Base-by-base conservation (phyloP, 2,888 invertebrate species). In the Chrysolina haemoptera region DNA sequence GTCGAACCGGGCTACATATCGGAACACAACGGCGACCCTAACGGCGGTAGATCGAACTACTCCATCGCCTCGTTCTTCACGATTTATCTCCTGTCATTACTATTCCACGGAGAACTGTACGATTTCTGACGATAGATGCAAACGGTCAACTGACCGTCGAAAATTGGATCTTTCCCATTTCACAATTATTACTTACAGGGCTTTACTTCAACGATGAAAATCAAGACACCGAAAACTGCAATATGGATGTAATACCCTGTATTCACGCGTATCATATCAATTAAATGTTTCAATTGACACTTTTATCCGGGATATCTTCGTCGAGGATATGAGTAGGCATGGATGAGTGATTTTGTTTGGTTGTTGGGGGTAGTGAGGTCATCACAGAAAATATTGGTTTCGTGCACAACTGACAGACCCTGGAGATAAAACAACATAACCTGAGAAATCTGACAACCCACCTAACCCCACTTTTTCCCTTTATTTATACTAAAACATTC, bases 1-100 rank as follows among this genome's bases (percentile, higher is more conserved):
- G 93, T 96, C 12, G 93, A 96, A 83, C 91, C 92, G 0, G 94
- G 94, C 10, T 88, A 87, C 79, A 87, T 86, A 73, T 86, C 87
- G 0, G 84, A 84, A 65, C 86, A 84, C 68, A 87, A 86, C 75
- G 83, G 84, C 27, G 83, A 80, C 41, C 20, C 62, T 11, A 68
- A 59, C 48, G 53, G 35, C 43, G 48, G 14, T 10, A 43, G 20
- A 8, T 27, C 43, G 16, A 62, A 72, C 55, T 27, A 43, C 50
- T 12, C 48, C 11, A 14, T 18, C 9, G 4, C 50, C 12, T 67
- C 41, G 20, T 40, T 53, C 18, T n/a, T 67, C 18, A 18, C 12
- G 16, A 11, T 50, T 1, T 53, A 16, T 67, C 43, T 65, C 12
- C 12, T 67, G 40, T 40, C 48, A 18, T 10, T 53, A 6, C 14